These are phyloP conservation scores for Lindbergichthys nudifrons DNA, from an alignment of 2,797 vertebrate species.

Conservation along the genomic window DNA sequence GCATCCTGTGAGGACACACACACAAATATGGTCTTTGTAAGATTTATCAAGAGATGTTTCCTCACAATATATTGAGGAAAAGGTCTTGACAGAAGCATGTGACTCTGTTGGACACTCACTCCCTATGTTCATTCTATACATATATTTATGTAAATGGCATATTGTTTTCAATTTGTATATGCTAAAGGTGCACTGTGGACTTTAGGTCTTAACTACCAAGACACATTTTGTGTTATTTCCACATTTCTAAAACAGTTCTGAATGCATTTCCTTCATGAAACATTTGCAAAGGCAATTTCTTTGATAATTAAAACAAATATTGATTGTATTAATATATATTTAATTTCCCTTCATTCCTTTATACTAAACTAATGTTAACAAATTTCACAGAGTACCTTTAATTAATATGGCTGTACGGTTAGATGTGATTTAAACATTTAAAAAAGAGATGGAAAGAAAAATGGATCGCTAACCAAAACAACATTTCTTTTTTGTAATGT, in stretches of 20 bases:
- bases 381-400: neutral
- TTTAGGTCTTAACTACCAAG: too few species aligned
- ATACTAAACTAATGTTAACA: too few species aligned
- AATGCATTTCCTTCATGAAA: neutral
- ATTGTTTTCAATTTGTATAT: too few species aligned
- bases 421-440: neutral
- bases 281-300: neutral
- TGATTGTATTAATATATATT: neutral
- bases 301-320: neutral
- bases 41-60: neutral
- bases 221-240: too few species aligned
- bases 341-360: neutral
- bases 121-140: too few species aligned
- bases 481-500: neutral
- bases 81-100: neutral
- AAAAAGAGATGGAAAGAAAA: neutral
- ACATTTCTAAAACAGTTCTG: too few species aligned
- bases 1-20: slow-evolving; percentile 84
- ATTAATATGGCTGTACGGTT: neutral
- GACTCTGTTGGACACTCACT: too few species aligned
- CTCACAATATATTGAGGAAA: neutral
- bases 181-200: too few species aligned
- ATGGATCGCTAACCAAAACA: neutral
- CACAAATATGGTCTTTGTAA: neutral
- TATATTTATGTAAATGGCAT: too few species aligned